Percentiles rank a stretch among this genome's conserved stretches.
Conservation (phyloP, 2,797 vertebrate species). For the Mus minutoides region DNA sequence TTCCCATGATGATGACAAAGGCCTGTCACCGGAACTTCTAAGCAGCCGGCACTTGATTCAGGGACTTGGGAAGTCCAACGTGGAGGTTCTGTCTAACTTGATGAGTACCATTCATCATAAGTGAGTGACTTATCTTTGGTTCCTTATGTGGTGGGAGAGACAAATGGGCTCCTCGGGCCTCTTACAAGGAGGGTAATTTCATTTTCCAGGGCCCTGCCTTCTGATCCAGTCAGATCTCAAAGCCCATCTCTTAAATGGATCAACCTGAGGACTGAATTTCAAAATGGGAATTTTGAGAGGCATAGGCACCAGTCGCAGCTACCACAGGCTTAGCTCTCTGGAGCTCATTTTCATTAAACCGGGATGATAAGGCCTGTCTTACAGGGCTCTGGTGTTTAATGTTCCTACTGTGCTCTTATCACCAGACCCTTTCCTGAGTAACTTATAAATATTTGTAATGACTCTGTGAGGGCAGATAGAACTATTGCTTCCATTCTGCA, state of each 20-base stretch:
- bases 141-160: too few species aligned
- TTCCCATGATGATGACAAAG: not conserved
- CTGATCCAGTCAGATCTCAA: not conserved
- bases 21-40: not conserved
- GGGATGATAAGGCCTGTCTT: not conserved
- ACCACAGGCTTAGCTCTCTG: not conserved
- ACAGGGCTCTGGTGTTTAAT: not conserved
- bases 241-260: not conserved
- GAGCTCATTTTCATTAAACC: constrained; percentile 24
- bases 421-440: not conserved
- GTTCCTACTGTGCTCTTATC: not conserved
- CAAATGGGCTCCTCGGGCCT: not conserved
- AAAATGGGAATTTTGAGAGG: not conserved
- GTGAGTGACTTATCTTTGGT: not conserved
- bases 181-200: not conserved
- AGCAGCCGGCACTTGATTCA: not conserved
- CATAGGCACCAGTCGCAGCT: too few species aligned
- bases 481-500: not conserved
- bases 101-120: not conserved
- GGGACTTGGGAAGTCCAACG: not conserved
- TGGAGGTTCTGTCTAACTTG: not conserved
- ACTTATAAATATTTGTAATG: constrained; percentile 37
- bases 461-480: not conserved
- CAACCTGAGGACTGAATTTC: not conserved
- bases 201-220: not conserved